A percentile compares a stretch with the other conserved stretches of the same genome.
These are phyloP conservation scores for Sapajus apella DNA, from an alignment of 2,113 vertebrate genomes.

Conservation along the genomic window DNA sequence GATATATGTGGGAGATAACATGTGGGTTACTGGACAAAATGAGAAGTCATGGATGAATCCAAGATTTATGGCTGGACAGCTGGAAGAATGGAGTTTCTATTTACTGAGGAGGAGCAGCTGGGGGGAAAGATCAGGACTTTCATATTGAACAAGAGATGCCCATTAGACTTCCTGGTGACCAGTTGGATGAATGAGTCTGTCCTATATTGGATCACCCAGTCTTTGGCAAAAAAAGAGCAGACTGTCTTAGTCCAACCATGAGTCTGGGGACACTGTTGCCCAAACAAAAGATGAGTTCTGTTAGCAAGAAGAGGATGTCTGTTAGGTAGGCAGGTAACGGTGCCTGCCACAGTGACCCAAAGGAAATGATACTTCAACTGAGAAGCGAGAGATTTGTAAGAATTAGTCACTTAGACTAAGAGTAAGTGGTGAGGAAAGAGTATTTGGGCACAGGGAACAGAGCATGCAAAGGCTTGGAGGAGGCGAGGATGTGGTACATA, in stretches of 20 bases:
- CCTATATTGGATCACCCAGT: neutral
- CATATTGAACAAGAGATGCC: neutral
- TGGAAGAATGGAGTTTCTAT: neutral
- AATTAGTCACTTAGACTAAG: neutral
- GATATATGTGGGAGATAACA: neutral
- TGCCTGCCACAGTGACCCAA: neutral
- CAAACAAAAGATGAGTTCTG: neutral
- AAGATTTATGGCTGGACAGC: neutral
- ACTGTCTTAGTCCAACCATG: neutral
- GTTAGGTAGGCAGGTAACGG: neutral
- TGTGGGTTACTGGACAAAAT: neutral
- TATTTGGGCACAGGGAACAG: neutral
- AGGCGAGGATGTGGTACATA: neutral
- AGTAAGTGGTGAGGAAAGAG: neutral
- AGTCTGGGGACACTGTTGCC: neutral
- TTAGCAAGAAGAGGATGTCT: neutral
- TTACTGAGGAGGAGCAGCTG: neutral
- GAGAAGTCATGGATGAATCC: neutral
- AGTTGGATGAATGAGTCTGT: neutral
- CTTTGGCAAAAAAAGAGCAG: neutral
- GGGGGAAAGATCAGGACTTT: neutral
- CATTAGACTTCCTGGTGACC: neutral
- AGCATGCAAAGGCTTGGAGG: neutral
- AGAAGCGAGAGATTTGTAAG: neutral
- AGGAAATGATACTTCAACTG: neutral